A percentile compares a stretch with the other conserved stretches of the same genome.
Conservation (phyloP, 2,888 invertebrate species). For the Vannuccia rotundouncinata region DNA sequence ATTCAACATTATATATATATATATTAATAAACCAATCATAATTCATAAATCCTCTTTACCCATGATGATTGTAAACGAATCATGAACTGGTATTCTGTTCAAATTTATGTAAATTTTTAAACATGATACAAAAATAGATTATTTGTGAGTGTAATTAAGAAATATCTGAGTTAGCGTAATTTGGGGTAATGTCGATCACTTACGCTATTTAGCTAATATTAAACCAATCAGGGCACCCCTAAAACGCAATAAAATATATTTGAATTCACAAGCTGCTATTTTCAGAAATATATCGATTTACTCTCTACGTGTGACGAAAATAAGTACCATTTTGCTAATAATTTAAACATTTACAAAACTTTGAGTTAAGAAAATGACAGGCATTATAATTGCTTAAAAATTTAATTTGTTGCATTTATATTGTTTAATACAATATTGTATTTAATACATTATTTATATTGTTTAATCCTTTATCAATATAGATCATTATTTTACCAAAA, state of each 20-base stretch:
- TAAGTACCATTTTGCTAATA: conserved; percentile 24
- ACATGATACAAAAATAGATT: too few species aligned
- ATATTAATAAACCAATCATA: too few species aligned
- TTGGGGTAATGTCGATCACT: conserved; percentile 22
- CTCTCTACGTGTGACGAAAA: neutral
- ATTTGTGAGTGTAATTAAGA: too few species aligned
- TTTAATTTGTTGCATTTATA: conserved; percentile 2
- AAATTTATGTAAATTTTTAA: too few species aligned
- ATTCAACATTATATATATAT: too few species aligned
- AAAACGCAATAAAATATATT: conserved; percentile 19
- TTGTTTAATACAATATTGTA: conserved; percentile 16
- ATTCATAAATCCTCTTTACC: too few species aligned
- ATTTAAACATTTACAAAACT: conserved; percentile 22
- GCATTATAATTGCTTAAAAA: conserved; percentile 14
- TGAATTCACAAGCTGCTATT: conserved; percentile 22
- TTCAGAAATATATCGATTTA: conserved; percentile 26
- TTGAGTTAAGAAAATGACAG: conserved; percentile 22
- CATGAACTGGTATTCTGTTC: too few species aligned
- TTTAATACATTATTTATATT: too few species aligned
- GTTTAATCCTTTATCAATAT: conserved; percentile 26
- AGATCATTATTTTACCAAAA: conserved; percentile 18
- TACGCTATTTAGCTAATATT: conserved; percentile 21
- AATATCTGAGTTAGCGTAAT: too few species aligned
- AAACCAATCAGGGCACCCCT: conserved; percentile 23
- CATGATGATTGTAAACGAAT: too few species aligned